Evolutionary conservation across 2,113 vertebrate genomes (phyloP), one percentile per base, ranked within the genome.

Genomic region (Stictonetta naevosa): DNA sequence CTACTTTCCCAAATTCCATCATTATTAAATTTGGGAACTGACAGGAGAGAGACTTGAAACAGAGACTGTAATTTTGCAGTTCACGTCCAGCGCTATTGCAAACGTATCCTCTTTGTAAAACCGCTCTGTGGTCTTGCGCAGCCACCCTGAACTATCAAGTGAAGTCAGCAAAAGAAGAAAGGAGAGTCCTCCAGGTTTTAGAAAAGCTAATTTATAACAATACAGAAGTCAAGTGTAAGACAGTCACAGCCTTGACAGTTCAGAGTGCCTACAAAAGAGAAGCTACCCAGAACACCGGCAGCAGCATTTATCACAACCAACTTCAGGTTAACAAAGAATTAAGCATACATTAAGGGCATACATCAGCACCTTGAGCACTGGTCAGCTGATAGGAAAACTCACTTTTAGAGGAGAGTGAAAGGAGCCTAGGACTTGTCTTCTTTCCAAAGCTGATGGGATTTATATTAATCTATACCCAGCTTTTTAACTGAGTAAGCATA

Each of bases 21-120:
- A 58, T 78, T 72, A 94, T 94, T 94, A 92, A 72, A 83, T 68
- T 28, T 78, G 68, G 46, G 55, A 88, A 13, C 18, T 74, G 88
- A 48, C 59, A 69, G 11, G 29, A 75, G 33, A 53, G 13, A 60
- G 23, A 48, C 21, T 78, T 96, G 19, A 83, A 72, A n/a, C 22
- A 52, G 33, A 22, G 44, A 58, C 25, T 66, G 13, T 13, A 23
- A 34, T n/a, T 83, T 68, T 17, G 38, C 64, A 48, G 36, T 38
- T 86, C 2, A 3, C 23, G 23, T 63, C 53, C 74, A 82, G 44
- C 4, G 25, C 33, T 60, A 8, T 31, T 64, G 71, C 34, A 91
- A 72, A 53, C 2, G 14, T 5, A 5, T 19, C 5, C 1, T n/a
- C 83, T 62, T n/a, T 7, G 36, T 75, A 31, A 81, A 84, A 63